Percentiles rank a stretch among this genome's conserved stretches.
Evolutionary conservation across 1,140 invertebrate genomes (phyloP).

Genomic region (Drosophila navojoa): DNA sequence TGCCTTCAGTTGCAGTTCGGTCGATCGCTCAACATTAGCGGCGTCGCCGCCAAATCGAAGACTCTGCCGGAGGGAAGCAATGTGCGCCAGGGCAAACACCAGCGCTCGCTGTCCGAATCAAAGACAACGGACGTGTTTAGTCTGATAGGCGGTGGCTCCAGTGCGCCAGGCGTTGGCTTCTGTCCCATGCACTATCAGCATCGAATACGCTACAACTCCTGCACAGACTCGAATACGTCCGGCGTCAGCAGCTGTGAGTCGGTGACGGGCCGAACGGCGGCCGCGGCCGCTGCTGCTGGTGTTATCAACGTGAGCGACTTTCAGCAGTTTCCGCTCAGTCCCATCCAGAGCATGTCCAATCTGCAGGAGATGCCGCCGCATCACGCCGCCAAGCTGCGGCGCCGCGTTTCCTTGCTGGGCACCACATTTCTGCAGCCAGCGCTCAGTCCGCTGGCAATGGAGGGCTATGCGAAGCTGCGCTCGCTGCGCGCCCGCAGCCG

Average conservation of each 20-base stretch:
- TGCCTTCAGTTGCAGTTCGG: background rate
- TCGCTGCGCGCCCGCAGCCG: slow-evolving; percentile 88
- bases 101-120: slow-evolving; percentile 87
- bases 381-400: slow-evolving; percentile 52
- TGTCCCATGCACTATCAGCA: slow-evolving; percentile 56
- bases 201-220: slow-evolving; percentile 80
- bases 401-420: slow-evolving; percentile 64
- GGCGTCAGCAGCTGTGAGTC: slow-evolving; percentile 92
- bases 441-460: slow-evolving; percentile 88
- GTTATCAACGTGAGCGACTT: slow-evolving; percentile 85
- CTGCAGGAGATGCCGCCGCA: slow-evolving; percentile 83
- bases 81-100: slow-evolving; percentile 84
- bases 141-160: slow-evolving; percentile 43
- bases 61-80: slow-evolving; percentile 73
- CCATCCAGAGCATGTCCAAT: slow-evolving; percentile 91
- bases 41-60: slow-evolving; percentile 66
- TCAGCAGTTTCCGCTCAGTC: slow-evolving; percentile 89
- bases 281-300: slow-evolving; percentile 58
- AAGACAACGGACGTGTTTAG: slow-evolving; percentile 85
- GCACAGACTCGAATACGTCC: slow-evolving; percentile 91
- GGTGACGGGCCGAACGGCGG: slow-evolving; percentile 84
- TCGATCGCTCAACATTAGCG: slow-evolving; percentile 7
- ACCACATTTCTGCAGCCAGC: slow-evolving; percentile 53
- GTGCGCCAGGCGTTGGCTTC: slow-evolving; percentile 5
- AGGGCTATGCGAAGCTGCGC: slow-evolving; percentile 92